Percentiles rank a stretch among this genome's conserved stretches.
These are phyloP conservation scores for Anoplius nigerrimus DNA, from an alignment of 2,888 invertebrate species.

Conservation along the genomic window DNA sequence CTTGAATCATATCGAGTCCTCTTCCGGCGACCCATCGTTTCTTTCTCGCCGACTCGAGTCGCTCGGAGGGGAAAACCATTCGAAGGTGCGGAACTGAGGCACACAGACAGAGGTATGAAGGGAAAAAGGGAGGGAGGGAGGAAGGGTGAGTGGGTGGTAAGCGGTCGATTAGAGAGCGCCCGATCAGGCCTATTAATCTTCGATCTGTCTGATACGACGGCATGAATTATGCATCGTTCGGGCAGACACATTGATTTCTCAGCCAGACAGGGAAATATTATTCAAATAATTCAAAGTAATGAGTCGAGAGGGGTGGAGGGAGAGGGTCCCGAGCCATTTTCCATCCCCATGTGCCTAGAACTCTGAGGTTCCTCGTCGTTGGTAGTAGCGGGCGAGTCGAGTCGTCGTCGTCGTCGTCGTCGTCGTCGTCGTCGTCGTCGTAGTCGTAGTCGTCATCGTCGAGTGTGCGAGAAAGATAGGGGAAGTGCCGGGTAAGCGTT, in stretches of 20 bases:
- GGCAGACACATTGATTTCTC: constrained; percentile 70
- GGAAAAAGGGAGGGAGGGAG: constrained; percentile 24
- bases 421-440: background rate
- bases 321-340: constrained; percentile 28
- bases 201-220: constrained; percentile 65
- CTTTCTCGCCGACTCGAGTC: constrained; percentile 14
- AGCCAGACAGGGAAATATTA: constrained; percentile 69
- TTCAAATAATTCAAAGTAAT: constrained; percentile 73
- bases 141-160: constrained; percentile 36
- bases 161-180: constrained; percentile 64
- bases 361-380: background rate
- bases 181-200: constrained; percentile 69
- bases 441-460: too few relatives aligned
- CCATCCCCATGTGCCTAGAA: constrained; percentile 1
- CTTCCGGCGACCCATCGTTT: constrained; percentile 28
- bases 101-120: constrained; percentile 16
- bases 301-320: constrained; percentile 51
- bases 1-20: constrained; percentile 38
- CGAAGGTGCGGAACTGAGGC: background rate
- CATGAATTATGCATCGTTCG: constrained; percentile 70
- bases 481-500: background rate
- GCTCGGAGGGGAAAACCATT: constrained; percentile 1
- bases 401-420: background rate
- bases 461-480: background rate
- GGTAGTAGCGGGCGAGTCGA: too few relatives aligned